phyloP scores from a whole-genome alignment of 2,888 invertebrate genomes.

The Napeogenes inachia region DNA sequence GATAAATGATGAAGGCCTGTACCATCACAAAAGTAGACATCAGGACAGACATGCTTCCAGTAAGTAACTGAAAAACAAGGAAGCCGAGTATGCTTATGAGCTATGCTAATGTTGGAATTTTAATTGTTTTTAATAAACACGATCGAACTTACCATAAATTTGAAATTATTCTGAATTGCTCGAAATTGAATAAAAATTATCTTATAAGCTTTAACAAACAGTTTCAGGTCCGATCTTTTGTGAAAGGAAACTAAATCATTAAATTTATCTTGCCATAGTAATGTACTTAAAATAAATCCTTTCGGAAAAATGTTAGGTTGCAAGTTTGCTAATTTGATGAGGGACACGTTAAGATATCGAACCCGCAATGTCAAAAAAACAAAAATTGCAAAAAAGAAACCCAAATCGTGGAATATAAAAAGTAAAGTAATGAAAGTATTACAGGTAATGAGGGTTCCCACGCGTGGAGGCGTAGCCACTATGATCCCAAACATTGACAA shows the following conservation, averaged over 20 bases:
- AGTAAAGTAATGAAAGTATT: not conserved
- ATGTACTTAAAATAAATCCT: not conserved
- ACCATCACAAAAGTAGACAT: not conserved
- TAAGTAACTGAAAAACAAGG: not conserved
- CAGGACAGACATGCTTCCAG: not conserved
- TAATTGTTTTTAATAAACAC: not conserved
- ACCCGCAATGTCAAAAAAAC: constrained; percentile 2
- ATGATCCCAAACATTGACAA: not conserved
- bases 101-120: no score
- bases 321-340: not conserved
- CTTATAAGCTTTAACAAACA: not conserved
- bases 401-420: not conserved
- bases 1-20: not conserved
- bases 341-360: not conserved
- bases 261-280: not conserved
- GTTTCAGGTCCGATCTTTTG: not conserved
- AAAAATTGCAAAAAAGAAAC: not conserved
- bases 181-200: not conserved
- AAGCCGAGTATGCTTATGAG: no score
- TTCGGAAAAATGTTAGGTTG: not conserved
- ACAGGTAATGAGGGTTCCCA: not conserved
- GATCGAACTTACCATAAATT: not conserved
- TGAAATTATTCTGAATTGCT: not conserved
- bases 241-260: constrained; percentile 1
- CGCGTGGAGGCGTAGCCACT: not conserved